Conservation (phyloP, 1,140 invertebrate species). For the Euwallacea fornicatus region DNA sequence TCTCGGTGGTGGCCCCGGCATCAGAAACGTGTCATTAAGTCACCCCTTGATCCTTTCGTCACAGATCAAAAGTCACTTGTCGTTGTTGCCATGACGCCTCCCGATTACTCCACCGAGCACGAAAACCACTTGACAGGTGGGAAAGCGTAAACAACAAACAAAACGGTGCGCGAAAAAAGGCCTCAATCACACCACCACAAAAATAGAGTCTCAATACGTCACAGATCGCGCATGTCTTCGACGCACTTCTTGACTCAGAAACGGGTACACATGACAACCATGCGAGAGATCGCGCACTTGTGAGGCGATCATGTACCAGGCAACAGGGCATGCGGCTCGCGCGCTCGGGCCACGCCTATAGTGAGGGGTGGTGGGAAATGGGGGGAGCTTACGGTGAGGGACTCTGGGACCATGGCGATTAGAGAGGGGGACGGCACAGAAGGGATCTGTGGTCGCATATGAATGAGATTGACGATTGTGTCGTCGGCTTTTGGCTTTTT, state of each 20-base stretch:
- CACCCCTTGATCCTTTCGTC: too few species aligned
- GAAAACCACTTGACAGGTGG: constrained; percentile 26
- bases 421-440: constrained; percentile 7
- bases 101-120: neutral
- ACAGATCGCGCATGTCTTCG: constrained; percentile 26
- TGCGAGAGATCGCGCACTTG: constrained; percentile 34
- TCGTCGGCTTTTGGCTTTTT: neutral
- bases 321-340: constrained; percentile 23
- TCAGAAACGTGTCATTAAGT: neutral
- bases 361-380: constrained; percentile 13
- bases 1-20: neutral
- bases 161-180: constrained; percentile 24
- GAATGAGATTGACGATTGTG: constrained; percentile 19
- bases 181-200: constrained; percentile 22
- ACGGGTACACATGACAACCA: constrained; percentile 30
- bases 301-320: constrained; percentile 18
- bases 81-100: too few species aligned
- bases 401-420: neutral
- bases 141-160: constrained; percentile 19
- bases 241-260: neutral
- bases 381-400: constrained; percentile 14
- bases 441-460: constrained; percentile 15
- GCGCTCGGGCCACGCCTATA: constrained; percentile 4
- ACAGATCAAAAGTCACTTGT: too few species aligned
- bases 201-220: constrained; percentile 15